These are phyloP conservation scores for Caenorhabditis afra DNA, from an alignment of 2,888 invertebrate species.

Conservation along the genomic window DNA sequence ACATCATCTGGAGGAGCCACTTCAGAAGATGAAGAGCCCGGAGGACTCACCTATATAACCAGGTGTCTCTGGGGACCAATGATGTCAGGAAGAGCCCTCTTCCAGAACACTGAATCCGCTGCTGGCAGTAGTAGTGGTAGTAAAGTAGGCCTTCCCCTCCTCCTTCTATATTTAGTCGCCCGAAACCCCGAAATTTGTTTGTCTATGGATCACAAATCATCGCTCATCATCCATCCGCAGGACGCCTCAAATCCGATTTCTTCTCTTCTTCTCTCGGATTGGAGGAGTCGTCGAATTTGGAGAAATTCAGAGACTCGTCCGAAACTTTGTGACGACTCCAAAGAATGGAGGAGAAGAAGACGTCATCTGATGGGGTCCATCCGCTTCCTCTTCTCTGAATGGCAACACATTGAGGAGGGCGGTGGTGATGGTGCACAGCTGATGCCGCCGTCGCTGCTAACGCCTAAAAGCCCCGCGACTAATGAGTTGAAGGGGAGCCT, in stretches of 20 bases:
- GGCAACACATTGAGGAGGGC: slow-evolving; percentile 1
- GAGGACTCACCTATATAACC: neutral
- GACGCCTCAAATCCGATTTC: slow-evolving; percentile 7
- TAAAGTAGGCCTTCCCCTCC: slow-evolving; percentile 13
- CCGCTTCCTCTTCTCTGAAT: slow-evolving; percentile 32
- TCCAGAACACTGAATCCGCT: neutral
- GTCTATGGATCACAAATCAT: too few species aligned
- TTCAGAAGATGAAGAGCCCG: slow-evolving; percentile 42
- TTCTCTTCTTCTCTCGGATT: neutral
- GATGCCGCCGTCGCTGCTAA: too few species aligned
- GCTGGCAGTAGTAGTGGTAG: too few species aligned
- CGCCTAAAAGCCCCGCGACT: too few species aligned
- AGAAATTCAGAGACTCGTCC: slow-evolving; percentile 31
- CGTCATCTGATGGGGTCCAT: slow-evolving; percentile 18
- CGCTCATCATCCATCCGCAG: neutral
- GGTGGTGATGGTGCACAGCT: neutral
- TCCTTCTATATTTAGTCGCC: slow-evolving; percentile 6
- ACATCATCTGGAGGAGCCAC: slow-evolving; percentile 27
- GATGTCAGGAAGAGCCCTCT: slow-evolving; percentile 53
- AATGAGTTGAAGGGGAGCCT: too few species aligned
- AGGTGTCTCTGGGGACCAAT: slow-evolving; percentile 51
- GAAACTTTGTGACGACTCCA: slow-evolving; percentile 27
- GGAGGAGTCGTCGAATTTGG: too few species aligned
- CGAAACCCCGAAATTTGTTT: neutral
- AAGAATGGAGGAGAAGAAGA: slow-evolving; percentile 7